A percentile compares a stretch with the other conserved stretches of the same genome.
Conservation (phyloP, 2,797 vertebrate species). For the Adrianichthys oophorus region DNA sequence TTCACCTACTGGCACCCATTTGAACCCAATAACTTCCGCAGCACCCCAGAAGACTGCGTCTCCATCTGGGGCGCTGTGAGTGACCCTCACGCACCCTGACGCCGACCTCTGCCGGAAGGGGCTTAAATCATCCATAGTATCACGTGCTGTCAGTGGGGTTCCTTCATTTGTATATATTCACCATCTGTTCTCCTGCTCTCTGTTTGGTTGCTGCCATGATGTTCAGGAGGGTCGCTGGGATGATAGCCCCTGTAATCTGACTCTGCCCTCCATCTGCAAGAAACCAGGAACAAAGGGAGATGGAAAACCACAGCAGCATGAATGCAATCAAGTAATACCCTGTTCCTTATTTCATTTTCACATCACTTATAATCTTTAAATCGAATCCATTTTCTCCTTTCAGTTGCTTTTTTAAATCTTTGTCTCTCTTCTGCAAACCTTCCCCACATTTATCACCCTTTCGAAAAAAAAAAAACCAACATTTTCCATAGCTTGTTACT, state of each 20-base stretch:
- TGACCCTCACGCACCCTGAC: conserved; percentile 19
- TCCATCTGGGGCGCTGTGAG: conserved; percentile 96
- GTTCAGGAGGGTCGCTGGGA: conserved; percentile 95
- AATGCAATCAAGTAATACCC: conserved; percentile 86
- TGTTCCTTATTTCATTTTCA: background rate
- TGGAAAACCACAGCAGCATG: conserved; percentile 83
- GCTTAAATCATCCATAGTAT: conserved; percentile 12
- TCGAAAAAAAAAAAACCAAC: no score
- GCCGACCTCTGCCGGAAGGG: conserved; percentile 7
- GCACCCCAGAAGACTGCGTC: conserved; percentile 93
- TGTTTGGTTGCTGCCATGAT: conserved; percentile 41
- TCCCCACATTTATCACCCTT: no score
- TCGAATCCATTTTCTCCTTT: background rate
- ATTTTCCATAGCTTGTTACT: no score
- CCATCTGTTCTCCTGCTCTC: conserved; percentile 50
- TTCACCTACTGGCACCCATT: conserved; percentile 97
- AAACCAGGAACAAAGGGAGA: conserved; percentile 86
- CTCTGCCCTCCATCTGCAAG: conserved; percentile 94
- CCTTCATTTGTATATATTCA: conserved; percentile 39
- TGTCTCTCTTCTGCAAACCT: no score
- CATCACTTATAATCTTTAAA: background rate
- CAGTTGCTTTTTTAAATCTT: background rate
- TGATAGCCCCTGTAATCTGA: conserved; percentile 93
- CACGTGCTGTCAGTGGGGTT: conserved; percentile 15
- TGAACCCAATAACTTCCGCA: conserved; percentile 96